Evolutionary conservation across 1,140 invertebrate genomes (phyloP).

Genomic region (Papilio polyxenes): DNA sequence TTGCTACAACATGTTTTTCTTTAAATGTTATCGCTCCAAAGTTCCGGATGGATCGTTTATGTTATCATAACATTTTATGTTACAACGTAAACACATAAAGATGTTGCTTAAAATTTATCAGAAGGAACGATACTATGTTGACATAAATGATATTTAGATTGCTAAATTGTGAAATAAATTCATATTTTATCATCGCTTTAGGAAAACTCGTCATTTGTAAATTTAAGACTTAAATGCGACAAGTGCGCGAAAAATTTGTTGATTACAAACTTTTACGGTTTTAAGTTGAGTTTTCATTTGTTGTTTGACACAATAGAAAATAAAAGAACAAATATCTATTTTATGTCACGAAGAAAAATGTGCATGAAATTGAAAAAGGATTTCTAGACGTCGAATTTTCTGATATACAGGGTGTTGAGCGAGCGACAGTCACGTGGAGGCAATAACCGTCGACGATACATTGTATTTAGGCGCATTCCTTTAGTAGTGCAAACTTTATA

Average conservation of each 20-base stretch:
- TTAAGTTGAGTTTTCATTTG: too few relatives aligned
- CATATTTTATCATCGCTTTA: not conserved
- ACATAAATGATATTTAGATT: conserved; percentile 27
- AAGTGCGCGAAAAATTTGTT: not conserved
- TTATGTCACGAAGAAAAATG: not conserved
- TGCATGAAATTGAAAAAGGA: conserved; percentile 18
- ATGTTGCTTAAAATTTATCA: conserved; percentile 26
- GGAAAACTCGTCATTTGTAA: not conserved
- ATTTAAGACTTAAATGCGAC: not conserved
- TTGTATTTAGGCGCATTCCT: conserved; percentile 23
- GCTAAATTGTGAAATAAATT: conserved; percentile 1
- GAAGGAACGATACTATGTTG: conserved; percentile 10
- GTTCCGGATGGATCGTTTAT: conserved; percentile 9
- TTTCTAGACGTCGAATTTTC: not conserved
- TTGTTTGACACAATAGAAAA: not conserved
- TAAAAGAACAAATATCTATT: not conserved
- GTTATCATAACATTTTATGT: conserved; percentile 13
- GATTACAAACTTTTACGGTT: not conserved
- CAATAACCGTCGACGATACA: conserved; percentile 19
- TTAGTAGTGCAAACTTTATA: conserved; percentile 11
- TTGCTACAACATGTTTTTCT: conserved; percentile 10
- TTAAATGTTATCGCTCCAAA: not conserved
- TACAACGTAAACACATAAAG: conserved; percentile 26
- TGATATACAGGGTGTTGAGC: conserved; percentile 14
- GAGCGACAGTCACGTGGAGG: not conserved